Evolutionary conservation across 2,888 invertebrate species (phyloP), one percentile per base, ranked within the genome.

Genomic region (Willowsia nigromaculata): DNA sequence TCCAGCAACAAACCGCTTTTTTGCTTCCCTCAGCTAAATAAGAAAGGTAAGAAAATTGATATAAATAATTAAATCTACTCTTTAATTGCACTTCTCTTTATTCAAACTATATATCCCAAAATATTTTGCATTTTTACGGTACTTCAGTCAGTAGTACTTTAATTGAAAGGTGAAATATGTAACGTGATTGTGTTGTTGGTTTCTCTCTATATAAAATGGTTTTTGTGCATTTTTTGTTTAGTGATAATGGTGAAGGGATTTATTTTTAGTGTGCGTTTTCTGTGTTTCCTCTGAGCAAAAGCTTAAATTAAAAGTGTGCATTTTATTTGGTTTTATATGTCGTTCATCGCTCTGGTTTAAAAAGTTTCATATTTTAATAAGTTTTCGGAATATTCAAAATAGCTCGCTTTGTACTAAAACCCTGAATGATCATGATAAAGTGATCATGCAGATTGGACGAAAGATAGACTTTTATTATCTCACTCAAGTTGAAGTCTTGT

Each of bases 11-110:
- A 81, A 56, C 37, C 81, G 81, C 81, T 81, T 81, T 80, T 81
- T 81, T 81, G 81, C 81, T 81, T 81, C 81, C 30, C 76, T 62
- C 81, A 37, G 81, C 81, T 81, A 59, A 62, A 59, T 81, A 40
- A 25, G 18, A 5, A 81, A 81, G 81, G 81, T 81, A 81, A 81
- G 80, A 76, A 50, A 53, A 78, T 53, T 78, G 76, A 78, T 50
- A 50, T 7, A 56, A 40, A 71, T 40, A 71, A 71, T 40, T 9
- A 18, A 37, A 18, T 47, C 43, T 47, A 74, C 30, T 74, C 18
- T 40, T 33, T 18, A 33, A 68, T 25, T n/a, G n/a, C 33, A 33
- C 65, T 37, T 9, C 1, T 53, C 30, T 53, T 15, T 47, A 22
- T 50, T 56, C 22, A 50, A 50, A 50, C 53, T 1, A 59, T 18